Evolutionary conservation across 2,797 vertebrate species (phyloP).

Genomic region (Pangasius sanitwongsei): DNA sequence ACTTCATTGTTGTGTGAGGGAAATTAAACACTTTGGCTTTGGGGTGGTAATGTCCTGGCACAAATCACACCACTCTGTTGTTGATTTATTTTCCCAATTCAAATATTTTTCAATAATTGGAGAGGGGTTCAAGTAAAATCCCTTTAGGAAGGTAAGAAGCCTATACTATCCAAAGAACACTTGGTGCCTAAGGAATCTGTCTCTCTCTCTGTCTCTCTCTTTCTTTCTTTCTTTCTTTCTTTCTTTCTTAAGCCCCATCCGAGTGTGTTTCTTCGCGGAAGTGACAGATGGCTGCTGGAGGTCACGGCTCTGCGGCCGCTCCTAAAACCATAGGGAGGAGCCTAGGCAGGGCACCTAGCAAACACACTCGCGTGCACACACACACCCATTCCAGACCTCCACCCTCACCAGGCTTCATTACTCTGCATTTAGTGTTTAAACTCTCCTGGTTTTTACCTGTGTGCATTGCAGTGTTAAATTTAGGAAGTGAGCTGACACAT

Average conservation of each 20-base stretch:
- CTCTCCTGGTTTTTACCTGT: constrained; percentile 22
- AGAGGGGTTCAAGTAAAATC: not conserved
- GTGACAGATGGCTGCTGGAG: constrained; percentile 59
- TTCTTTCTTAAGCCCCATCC: constrained; percentile 25
- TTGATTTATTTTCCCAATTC: not conserved
- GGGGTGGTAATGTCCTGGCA: not conserved
- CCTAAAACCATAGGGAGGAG: constrained; percentile 35
- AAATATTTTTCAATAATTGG: not conserved
- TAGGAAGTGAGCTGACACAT: constrained; percentile 18
- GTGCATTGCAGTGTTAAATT: constrained; percentile 33
- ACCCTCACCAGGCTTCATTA: not conserved
- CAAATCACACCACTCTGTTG: not conserved
- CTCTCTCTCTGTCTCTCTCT: not conserved
- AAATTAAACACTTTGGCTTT: not conserved
- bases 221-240: not conserved
- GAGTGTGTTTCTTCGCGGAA: constrained; percentile 34
- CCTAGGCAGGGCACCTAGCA: constrained; percentile 26
- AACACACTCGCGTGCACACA: not conserved
- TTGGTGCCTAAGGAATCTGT: not conserved
- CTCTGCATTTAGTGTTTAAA: constrained; percentile 32
- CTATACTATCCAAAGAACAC: not conserved
- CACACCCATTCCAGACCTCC: constrained; percentile 34
- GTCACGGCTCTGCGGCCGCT: constrained; percentile 45
- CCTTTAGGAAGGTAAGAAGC: not conserved
- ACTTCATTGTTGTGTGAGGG: not conserved